Conservation (phyloP, 2,888 invertebrate species). For the Mesorhabditis spiculigera region DNA sequence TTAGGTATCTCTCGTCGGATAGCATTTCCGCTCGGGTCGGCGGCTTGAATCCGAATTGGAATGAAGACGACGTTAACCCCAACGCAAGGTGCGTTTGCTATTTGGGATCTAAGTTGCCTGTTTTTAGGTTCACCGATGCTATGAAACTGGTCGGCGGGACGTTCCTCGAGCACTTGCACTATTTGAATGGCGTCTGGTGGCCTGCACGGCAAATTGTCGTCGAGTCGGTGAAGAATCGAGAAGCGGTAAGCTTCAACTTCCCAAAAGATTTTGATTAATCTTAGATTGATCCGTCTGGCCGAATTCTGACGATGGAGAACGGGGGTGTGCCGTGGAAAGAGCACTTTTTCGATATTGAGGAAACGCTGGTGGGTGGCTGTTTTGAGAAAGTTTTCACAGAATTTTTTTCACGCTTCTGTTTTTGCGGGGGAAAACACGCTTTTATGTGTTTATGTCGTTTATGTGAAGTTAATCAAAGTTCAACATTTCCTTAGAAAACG, state of each 20-base stretch:
- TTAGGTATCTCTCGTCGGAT: conserved; percentile 42
- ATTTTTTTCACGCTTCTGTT: not conserved
- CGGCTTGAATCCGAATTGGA: conserved; percentile 80
- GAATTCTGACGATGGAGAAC: conserved; percentile 71
- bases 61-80: conserved; percentile 65
- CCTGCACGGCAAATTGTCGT: conserved; percentile 79
- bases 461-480: not conserved
- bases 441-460: not conserved
- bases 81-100: conserved; percentile 39
- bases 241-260: conserved; percentile 49
- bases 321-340: conserved; percentile 84
- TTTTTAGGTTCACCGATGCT: conserved; percentile 65
- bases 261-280: conserved; percentile 3
- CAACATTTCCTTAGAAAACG: no score
- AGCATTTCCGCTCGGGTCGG: conserved; percentile 67
- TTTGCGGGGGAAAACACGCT: not conserved
- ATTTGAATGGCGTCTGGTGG: conserved; percentile 72
- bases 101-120: not conserved
- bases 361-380: conserved; percentile 58
- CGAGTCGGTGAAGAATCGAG: conserved; percentile 71
- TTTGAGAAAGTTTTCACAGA: not conserved
- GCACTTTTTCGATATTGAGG: conserved; percentile 79
- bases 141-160: conserved; percentile 76
- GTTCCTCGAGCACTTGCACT: conserved; percentile 70
- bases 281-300: conserved; percentile 73